Conservation (phyloP, 2,888 invertebrate species). For the Caenorhabditis panamensis region DNA sequence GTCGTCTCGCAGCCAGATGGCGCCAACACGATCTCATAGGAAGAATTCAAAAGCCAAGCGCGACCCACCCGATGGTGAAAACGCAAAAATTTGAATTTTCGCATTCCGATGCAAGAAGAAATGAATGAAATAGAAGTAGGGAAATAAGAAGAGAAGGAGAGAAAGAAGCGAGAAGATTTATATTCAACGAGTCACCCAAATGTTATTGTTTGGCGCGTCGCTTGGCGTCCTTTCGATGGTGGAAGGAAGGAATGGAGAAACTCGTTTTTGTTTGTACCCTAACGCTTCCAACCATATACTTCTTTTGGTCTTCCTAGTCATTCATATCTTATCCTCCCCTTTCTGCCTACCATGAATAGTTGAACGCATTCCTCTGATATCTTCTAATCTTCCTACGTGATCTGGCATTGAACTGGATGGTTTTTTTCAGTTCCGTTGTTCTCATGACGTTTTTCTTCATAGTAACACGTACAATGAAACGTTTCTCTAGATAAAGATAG, state of each 20-base stretch:
- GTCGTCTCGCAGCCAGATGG: constrained; percentile 41
- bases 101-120: not conserved
- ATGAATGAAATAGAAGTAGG: not conserved
- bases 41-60: constrained; percentile 10
- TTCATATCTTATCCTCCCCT: constrained; percentile 37
- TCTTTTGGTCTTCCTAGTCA: constrained; percentile 31
- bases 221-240: not conserved
- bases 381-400: constrained; percentile 32
- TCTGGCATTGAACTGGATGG: not conserved
- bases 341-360: not conserved
- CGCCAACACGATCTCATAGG: constrained; percentile 39
- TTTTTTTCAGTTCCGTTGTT: not conserved
- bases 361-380: constrained; percentile 30
- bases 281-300: not conserved
- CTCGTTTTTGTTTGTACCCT: constrained; percentile 6
- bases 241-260: not conserved
- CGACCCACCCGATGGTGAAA: not conserved
- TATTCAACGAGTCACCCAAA: constrained; percentile 4
- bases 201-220: constrained; percentile 22
- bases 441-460: not conserved
- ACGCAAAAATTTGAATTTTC: constrained; percentile 27
- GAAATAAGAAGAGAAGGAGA: not conserved
- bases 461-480: not conserved
- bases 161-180: constrained; percentile 8
- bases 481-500: too few relatives aligned